phyloP scores from a whole-genome alignment of 2,888 invertebrate genomes.

The Merodon equestris region DNA sequence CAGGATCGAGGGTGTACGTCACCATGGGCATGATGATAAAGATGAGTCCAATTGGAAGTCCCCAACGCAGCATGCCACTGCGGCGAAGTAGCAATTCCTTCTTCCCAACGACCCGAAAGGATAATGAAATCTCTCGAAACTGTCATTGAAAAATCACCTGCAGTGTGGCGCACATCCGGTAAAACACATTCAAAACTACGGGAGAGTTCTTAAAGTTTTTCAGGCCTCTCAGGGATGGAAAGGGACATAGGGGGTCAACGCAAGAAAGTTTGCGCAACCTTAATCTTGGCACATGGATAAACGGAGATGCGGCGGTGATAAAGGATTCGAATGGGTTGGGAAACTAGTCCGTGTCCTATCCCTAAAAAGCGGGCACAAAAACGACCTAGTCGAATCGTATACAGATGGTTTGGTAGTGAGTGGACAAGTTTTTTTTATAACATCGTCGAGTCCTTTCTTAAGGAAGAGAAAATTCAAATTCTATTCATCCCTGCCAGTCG shows the following conservation, averaged over 20 bases:
- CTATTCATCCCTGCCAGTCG: constrained; percentile 33
- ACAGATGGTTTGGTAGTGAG: background rate
- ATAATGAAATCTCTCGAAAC: constrained; percentile 1
- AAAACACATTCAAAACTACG: constrained; percentile 5
- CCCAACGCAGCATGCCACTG: too few species aligned
- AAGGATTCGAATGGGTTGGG: background rate
- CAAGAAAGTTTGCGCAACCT: constrained; percentile 23
- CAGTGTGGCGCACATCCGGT: background rate
- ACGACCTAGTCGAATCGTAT: too few species aligned
- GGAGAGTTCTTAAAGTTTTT: background rate
- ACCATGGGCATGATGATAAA: too few species aligned
- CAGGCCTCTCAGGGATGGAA: constrained; percentile 22
- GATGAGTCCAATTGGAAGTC: too few species aligned
- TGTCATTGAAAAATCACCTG: constrained; percentile 25
- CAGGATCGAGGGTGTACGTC: too few species aligned
- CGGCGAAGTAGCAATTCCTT: too few species aligned
- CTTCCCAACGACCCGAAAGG: too few species aligned
- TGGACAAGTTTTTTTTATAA: constrained; percentile 33
- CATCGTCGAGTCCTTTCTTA: too few species aligned
- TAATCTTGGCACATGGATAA: constrained; percentile 32
- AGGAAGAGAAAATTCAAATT: constrained; percentile 57
- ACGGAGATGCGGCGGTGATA: background rate
- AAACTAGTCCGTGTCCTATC: constrained; percentile 21
- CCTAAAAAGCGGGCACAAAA: too few species aligned
- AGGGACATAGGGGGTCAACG: too few species aligned